These are phyloP conservation scores for Ceyx margarethae DNA, from an alignment of 2,113 vertebrate genomes.

Conservation along the genomic window DNA sequence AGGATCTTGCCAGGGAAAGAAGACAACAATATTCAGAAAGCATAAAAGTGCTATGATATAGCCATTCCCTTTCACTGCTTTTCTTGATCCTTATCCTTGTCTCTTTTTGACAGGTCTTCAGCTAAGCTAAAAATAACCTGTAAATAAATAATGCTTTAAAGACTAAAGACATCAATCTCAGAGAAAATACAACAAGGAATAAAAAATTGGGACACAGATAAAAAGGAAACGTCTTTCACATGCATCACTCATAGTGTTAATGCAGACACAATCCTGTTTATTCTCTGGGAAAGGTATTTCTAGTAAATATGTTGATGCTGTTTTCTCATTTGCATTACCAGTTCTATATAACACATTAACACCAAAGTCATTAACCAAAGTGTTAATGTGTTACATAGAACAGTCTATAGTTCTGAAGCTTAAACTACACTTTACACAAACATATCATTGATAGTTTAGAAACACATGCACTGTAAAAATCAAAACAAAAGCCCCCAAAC, in stretches of 20 bases:
- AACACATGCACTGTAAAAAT: not conserved
- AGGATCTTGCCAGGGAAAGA: not conserved
- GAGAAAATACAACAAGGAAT: constrained; percentile 1
- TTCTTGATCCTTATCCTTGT: not conserved
- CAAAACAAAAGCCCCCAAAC: not conserved
- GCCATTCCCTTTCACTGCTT: not conserved
- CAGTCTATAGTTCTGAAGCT: not conserved
- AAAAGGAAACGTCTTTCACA: not conserved
- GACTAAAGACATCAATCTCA: not conserved
- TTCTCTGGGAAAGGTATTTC: not conserved
- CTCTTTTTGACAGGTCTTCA: not conserved
- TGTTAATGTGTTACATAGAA: not conserved
- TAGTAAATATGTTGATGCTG: not conserved
- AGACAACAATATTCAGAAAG: not conserved
- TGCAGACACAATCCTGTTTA: not conserved
- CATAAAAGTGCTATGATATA: not conserved
- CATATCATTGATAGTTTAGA: not conserved
- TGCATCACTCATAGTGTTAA: not conserved
- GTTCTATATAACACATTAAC: not conserved
- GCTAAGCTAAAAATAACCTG: not conserved
- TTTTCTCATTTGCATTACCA: not conserved
- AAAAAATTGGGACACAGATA: not conserved
- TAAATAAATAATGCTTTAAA: constrained; percentile 1
- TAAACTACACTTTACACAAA: not conserved
- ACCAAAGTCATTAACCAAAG: not conserved